phyloP scores from a whole-genome alignment of 2,113 vertebrate genomes.

The Cottus gobio region DNA sequence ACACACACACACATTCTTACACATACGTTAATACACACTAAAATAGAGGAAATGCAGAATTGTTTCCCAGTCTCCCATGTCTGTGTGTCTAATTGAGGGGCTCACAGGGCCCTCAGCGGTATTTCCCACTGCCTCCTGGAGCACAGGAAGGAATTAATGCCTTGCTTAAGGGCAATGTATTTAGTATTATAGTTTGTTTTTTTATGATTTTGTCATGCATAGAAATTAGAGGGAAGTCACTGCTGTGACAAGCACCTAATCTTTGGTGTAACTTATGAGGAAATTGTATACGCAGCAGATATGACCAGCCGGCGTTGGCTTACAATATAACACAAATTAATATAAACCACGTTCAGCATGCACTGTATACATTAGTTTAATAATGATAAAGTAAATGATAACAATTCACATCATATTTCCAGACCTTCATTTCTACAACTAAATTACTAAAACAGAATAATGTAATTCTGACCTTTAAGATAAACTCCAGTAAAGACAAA shows the following conservation, averaged over 20 bases:
- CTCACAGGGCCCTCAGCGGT: conserved; percentile 17
- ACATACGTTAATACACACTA: conserved; percentile 43
- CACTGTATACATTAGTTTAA: background rate
- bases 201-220: background rate
- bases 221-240: background rate
- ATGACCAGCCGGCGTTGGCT: background rate
- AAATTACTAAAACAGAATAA: background rate
- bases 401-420: background rate
- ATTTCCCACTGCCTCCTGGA: conserved; percentile 43
- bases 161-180: conserved; percentile 27
- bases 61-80: conserved; percentile 75
- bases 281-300: background rate
- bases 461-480: background rate
- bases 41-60: conserved; percentile 68
- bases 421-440: background rate
- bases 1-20: conserved; percentile 22
- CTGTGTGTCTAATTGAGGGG: conserved; percentile 49
- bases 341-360: background rate
- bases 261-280: background rate
- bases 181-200: background rate
- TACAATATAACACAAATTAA: background rate
- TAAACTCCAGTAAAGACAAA: background rate
- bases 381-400: background rate
- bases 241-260: background rate
- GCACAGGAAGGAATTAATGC: conserved; percentile 38